Evolutionary conservation across 2,113 vertebrate species (phyloP), one percentile per base, ranked within the genome.

Genomic region (Platichthys stellatus): DNA sequence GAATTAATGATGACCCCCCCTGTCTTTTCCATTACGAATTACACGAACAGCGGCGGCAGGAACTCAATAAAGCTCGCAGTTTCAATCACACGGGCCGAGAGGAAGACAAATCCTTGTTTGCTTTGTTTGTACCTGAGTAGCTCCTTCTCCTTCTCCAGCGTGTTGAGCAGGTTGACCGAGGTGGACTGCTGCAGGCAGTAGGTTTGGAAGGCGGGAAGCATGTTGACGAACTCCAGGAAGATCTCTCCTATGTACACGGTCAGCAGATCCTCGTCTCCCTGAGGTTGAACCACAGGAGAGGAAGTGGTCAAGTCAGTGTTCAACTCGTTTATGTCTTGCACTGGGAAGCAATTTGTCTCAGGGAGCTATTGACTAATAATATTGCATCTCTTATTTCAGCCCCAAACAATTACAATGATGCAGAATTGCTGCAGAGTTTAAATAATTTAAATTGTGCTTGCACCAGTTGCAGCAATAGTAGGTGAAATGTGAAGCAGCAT

Each of bases 131-230:
- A 98, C 96, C 96, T 96, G 81, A 98, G 96, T 76, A 98, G 89
- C 68, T 98, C 96, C 43, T 98, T 98, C 92, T 98, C 97, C 80
- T 97, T 97, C 92, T 98, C 97, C 92, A 97, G 91, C 0, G 95
- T 78, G 2, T 97, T 97, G 79, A 98, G 96, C 94, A 95, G 94
- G 80, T 96, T 96, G 83, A 97, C 94, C 0, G 97, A 96, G 80
- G 95, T 94, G 60, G 96, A 95, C 87, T 98, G 97, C 90, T 97
- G 96, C 54, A 97, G 94, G 81, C 97, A 98, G 92, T 98, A 98
- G n/a, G 96, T 97, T 93, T 97, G 96, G 88, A 97, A 98, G 35
- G 97, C 96, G 0, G 96, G 96, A 61, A 98, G 93, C 97, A 98
- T 97, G 90, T 96, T 97, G 83, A 97, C 95, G 0, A 97, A 97